Evolutionary conservation across 2,888 invertebrate species (phyloP).

Genomic region (Physocephala rufipes): DNA sequence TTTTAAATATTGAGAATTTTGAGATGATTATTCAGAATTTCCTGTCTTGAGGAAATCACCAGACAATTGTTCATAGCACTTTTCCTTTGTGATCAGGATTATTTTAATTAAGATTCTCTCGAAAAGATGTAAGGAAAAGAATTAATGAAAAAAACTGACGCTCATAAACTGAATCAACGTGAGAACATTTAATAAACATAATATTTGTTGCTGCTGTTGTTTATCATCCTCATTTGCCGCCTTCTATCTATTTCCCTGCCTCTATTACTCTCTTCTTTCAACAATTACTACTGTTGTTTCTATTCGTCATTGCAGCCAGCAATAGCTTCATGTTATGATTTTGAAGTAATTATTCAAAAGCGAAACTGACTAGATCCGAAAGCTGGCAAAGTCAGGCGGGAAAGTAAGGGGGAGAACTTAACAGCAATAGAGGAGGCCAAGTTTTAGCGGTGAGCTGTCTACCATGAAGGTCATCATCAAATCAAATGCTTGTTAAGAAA

Average conservation of each 20-base stretch:
- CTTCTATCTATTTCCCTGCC: not conserved
- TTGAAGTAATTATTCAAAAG: too few relatives aligned
- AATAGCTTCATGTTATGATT: too few relatives aligned
- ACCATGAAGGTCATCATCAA: slow-evolving; percentile 2
- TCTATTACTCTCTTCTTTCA: not conserved
- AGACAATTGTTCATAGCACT: not conserved
- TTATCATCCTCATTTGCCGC: too few relatives aligned
- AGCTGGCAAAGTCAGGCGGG: too few relatives aligned
- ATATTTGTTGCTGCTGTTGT: not conserved
- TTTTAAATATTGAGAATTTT: too few relatives aligned
- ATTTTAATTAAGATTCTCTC: not conserved
- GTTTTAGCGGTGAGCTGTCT: not conserved
- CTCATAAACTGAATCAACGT: slow-evolving; percentile 1
- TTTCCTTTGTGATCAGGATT: not conserved
- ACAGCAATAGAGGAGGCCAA: too few relatives aligned
- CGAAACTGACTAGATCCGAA: too few relatives aligned
- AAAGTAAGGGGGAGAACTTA: too few relatives aligned
- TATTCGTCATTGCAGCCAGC: not conserved
- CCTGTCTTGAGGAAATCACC: too few relatives aligned
- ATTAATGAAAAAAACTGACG: not conserved
- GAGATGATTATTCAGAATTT: too few relatives aligned
- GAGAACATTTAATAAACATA: slow-evolving; percentile 19
- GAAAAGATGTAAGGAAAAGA: not conserved
- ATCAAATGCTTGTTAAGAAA: not conserved
- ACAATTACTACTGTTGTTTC: not conserved